A percentile compares a stretch with the other conserved stretches of the same genome.
Evolutionary conservation across 2,797 vertebrate genomes (phyloP).

Genomic region (Fistularia tabacaria): DNA sequence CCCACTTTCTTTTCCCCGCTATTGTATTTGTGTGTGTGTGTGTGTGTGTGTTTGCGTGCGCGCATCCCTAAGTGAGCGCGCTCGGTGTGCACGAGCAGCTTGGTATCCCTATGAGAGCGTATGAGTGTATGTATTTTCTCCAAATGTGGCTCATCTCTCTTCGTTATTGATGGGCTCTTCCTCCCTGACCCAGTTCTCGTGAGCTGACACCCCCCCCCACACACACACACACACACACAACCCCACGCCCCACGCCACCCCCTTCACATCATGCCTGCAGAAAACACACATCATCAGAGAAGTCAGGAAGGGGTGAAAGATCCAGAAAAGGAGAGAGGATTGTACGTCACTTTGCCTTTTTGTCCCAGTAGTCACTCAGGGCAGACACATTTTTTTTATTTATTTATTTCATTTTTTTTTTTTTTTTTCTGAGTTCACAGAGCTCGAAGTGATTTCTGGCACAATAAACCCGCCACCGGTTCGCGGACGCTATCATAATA

Average conservation of each 20-base stretch:
- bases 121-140: constrained; percentile 12
- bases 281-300: constrained; percentile 45
- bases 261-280: constrained; percentile 55
- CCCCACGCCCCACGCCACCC: constrained; percentile 9
- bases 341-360: neutral
- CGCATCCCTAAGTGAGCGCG: neutral
- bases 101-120: neutral
- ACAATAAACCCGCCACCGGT: constrained; percentile 2
- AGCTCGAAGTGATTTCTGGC: constrained; percentile 9
- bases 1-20: constrained; percentile 7
- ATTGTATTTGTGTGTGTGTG: neutral
- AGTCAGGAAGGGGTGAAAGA: constrained; percentile 23
- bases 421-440: neutral
- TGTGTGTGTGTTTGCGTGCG: constrained; percentile 10
- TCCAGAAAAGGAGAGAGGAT: constrained; percentile 9
- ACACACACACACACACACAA: too few relatives aligned
- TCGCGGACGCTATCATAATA: neutral
- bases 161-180: constrained; percentile 62
- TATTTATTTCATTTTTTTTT: too few relatives aligned
- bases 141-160: constrained; percentile 49
- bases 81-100: neutral
- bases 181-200: constrained; percentile 66
- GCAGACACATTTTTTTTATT: neutral
- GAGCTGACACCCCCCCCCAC: constrained; percentile 32
- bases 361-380: constrained; percentile 9